phyloP scores from a whole-genome alignment of 2,113 vertebrate genomes.

The Hippocampus barbouri region DNA sequence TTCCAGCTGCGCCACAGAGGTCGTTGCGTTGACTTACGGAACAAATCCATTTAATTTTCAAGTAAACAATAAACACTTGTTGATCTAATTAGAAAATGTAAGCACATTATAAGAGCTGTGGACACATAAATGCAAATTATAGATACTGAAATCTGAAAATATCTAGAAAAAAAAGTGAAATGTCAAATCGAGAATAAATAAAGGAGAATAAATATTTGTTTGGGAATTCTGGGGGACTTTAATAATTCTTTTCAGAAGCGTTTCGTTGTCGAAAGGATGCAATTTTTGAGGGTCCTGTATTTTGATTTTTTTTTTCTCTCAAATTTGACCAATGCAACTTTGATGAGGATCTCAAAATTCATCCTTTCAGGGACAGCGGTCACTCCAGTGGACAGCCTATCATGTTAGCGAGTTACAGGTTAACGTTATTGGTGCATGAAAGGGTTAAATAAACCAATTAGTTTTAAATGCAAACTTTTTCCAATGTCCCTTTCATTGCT shows the following conservation, averaged over 20 bases:
- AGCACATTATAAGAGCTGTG: not conserved
- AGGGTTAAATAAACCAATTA: too few species aligned
- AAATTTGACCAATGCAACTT: too few species aligned
- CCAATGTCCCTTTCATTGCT: not conserved
- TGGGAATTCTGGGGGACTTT: not conserved
- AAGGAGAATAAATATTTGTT: not conserved
- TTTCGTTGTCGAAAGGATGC: not conserved
- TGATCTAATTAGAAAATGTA: conserved; percentile 3
- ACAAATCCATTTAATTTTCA: conserved; percentile 11
- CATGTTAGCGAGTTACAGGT: too few species aligned
- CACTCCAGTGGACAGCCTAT: too few species aligned
- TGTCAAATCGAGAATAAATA: not conserved
- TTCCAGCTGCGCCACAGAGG: conserved; percentile 20
- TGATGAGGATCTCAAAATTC: too few species aligned
- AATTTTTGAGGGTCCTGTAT: not conserved
- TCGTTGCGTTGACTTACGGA: not conserved
- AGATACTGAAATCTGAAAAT: not conserved
- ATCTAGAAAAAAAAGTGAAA: not conserved
- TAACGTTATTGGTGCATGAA: too few species aligned
- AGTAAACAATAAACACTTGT: conserved; percentile 8
- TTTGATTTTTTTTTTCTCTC: too few species aligned
- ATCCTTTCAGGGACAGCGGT: too few species aligned
- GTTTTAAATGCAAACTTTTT: not conserved
- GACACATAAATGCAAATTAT: not conserved
- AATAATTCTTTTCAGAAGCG: not conserved